phyloP scores from a whole-genome alignment of 2,113 vertebrate genomes.

The Burhinus oedicnemus region DNA sequence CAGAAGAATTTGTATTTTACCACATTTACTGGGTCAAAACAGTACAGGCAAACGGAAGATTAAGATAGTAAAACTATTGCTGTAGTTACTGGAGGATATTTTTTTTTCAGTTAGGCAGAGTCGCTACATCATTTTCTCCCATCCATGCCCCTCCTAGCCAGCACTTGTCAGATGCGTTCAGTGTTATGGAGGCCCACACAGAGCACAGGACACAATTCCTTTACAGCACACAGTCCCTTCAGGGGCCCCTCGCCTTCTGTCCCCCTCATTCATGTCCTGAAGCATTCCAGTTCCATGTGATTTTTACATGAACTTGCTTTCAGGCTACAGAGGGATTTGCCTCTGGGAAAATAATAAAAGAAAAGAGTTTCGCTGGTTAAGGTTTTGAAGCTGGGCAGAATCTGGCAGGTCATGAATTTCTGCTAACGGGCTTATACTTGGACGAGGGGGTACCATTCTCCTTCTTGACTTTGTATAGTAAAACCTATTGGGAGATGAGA shows the following conservation, averaged over 20 bases:
- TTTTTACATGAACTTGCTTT: not conserved
- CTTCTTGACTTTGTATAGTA: slow-evolving; percentile 10
- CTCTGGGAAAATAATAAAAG: not conserved
- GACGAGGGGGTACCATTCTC: not conserved
- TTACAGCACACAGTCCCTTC: not conserved
- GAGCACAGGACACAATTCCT: not conserved
- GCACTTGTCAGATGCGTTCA: slow-evolving; percentile 35
- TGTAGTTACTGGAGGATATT: not conserved
- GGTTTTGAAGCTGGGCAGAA: slow-evolving; percentile 5
- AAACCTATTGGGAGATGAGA: not conserved
- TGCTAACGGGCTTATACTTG: not conserved
- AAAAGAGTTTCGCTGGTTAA: not conserved
- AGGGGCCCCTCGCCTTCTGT: not conserved
- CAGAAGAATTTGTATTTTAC: not conserved
- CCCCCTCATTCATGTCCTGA: not conserved
- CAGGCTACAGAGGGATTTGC: not conserved
- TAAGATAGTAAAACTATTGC: not conserved
- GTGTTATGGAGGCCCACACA: not conserved
- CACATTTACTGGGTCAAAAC: not conserved
- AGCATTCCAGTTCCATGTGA: not conserved
- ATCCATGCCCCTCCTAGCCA: not conserved
- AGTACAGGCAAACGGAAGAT: not conserved
- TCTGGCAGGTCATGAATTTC: not conserved
- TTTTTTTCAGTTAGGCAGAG: not conserved
- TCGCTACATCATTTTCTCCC: not conserved